These are phyloP conservation scores for Orestias chungarensis DNA, from an alignment of 2,797 vertebrate species.

Conservation along the genomic window DNA sequence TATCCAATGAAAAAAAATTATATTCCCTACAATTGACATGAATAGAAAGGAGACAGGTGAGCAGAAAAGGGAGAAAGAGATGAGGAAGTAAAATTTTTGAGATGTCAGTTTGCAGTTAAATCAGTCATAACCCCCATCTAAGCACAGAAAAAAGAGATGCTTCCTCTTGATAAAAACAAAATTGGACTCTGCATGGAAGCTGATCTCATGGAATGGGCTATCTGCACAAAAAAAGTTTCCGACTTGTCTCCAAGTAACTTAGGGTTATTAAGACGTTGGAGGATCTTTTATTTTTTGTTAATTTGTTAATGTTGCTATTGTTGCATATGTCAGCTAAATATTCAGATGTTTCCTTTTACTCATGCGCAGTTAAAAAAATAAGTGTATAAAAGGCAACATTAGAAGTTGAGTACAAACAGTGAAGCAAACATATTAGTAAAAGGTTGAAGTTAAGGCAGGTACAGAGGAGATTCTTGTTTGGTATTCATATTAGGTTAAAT, in stretches of 20 bases:
- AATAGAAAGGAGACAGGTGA: constrained; percentile 46
- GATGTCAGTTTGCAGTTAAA: constrained; percentile 34
- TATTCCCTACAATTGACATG: not conserved
- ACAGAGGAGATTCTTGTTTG: constrained; percentile 5
- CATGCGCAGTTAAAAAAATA: not conserved
- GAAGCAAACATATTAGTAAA: not conserved
- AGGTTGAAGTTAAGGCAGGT: constrained; percentile 6
- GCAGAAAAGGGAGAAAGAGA: constrained; percentile 19
- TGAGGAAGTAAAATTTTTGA: constrained; percentile 5
- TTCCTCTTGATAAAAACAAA: constrained; percentile 20
- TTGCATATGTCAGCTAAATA: constrained; percentile 26
- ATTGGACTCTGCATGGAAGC: not conserved
- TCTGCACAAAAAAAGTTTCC: constrained; percentile 6
- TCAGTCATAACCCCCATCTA: constrained; percentile 26
- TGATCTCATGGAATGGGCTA: not conserved
- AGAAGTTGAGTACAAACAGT: not conserved
- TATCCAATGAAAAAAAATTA: not conserved
- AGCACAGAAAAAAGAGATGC: constrained; percentile 32
- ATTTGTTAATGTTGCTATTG: constrained; percentile 3
- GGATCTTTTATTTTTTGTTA: not conserved
- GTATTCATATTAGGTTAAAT: constrained; percentile 44
- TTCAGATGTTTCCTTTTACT: not conserved
- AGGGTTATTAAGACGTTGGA: constrained; percentile 10
- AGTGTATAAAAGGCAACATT: not conserved
- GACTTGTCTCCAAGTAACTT: constrained; percentile 15